Evolutionary conservation across 2,113 vertebrate species (phyloP), one percentile per base, ranked within the genome.

Genomic region (Rhipidura dahli): DNA sequence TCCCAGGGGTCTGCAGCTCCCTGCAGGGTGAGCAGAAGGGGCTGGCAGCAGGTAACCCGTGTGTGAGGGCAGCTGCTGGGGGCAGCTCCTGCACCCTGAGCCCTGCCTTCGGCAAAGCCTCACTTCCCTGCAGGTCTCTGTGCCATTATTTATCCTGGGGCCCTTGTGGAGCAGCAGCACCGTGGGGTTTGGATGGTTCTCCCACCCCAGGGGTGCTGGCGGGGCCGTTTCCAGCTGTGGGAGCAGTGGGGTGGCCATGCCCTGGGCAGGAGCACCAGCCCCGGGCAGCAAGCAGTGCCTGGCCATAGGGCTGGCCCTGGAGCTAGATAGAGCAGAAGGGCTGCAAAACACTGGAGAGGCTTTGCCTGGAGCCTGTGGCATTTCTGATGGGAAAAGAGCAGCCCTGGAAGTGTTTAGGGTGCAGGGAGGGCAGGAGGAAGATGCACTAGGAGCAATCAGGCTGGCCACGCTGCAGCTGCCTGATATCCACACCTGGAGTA

Each of bases 401-500:
- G 30, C 37, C 17, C 45, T 56, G 51, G 47, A 79, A 79, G 13
- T 13, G 23, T 50, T 65, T 10, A 53, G 47, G 30, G 22, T n/a
- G 35, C 19, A 13, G 40, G 37, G 23, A 59, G 13, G 14, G 24
- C 28, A 37, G 10, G 54, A 11, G 18, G 23, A 71, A 11, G 47
- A 27, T 27, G 69, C 2, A 31, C 7, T 1, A 4, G 15, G 28
- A 83, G 24, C 40, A 7, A 49, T 14, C 0, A 2, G 15, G 10
- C 24, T 59, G 63, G 30, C 40, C 0, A 1, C 6, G 15, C 50
- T 79, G 78, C 68, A 63, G 63, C 37, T 49, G 57, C 42, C 63
- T 35, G 13, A 66, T 20, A 3, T 24, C 24, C 12, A 17, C 22
- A 20, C 9, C 0, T 0, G 44, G 28, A 1, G 0, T 16, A 15